Conservation (phyloP, 2,888 invertebrate species). For the Poecilobothrus nobilitatus region DNA sequence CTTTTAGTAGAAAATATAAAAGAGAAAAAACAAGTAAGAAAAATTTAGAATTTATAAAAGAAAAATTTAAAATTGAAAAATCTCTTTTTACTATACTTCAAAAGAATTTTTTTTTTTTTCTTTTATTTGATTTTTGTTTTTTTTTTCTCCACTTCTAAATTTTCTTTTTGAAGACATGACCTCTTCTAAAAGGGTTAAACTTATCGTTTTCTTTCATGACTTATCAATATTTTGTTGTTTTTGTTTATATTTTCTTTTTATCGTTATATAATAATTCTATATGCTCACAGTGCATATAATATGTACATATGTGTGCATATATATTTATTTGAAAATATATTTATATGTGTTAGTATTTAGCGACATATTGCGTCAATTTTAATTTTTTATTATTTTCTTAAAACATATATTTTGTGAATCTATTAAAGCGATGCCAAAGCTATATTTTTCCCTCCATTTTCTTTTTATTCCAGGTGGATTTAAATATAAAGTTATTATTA, state of each 20-base stretch:
- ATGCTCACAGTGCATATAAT: neutral
- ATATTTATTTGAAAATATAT: neutral
- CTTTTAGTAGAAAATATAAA: too few relatives aligned
- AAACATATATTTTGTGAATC: too few relatives aligned
- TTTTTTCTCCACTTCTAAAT: neutral
- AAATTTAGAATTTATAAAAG: neutral
- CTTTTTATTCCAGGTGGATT: too few relatives aligned
- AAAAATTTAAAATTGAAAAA: neutral
- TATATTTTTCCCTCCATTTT: too few relatives aligned
- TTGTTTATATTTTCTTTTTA: neutral
- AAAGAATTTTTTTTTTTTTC: neutral
- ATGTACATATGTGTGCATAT: neutral
- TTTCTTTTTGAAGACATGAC: neutral
- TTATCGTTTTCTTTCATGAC: neutral
- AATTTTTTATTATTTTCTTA: too few relatives aligned
- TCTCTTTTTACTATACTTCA: neutral
- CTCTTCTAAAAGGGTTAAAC: slow-evolving; percentile 1
- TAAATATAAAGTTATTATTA: too few relatives aligned
- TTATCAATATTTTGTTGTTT: neutral
- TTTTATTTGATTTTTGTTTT: too few relatives aligned
- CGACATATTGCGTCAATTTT: too few relatives aligned
- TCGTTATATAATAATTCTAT: too few relatives aligned
- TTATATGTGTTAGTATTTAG: too few relatives aligned
- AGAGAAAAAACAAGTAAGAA: neutral
- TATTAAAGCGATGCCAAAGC: too few relatives aligned